phyloP scores from a whole-genome alignment of 1,140 invertebrate genomes.

The Maniola jurtina region DNA sequence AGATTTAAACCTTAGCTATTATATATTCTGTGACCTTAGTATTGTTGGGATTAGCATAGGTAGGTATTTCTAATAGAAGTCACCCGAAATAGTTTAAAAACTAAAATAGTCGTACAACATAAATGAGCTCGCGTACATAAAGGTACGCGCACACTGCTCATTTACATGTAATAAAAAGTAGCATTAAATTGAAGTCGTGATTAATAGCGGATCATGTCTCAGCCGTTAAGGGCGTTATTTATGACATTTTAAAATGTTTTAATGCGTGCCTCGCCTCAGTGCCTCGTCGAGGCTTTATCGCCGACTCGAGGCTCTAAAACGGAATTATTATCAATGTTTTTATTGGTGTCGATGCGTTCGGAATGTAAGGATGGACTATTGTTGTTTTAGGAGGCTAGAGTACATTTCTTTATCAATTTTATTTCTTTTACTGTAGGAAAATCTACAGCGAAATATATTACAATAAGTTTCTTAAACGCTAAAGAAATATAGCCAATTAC shows the following conservation, averaged over 20 bases:
- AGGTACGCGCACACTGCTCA: slow-evolving; percentile 39
- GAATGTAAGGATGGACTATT: slow-evolving; percentile 22
- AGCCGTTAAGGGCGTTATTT: slow-evolving; percentile 65
- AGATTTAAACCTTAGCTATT: too few species aligned
- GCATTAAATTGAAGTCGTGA: slow-evolving; percentile 49
- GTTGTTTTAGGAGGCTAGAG: neutral
- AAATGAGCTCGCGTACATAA: slow-evolving; percentile 16
- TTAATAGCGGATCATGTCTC: slow-evolving; percentile 58
- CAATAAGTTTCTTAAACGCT: too few species aligned
- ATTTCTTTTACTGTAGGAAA: too few species aligned
- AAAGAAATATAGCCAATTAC: too few species aligned
- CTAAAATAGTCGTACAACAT: too few species aligned
- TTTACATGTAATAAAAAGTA: slow-evolving; percentile 47
- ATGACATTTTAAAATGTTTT: slow-evolving; percentile 73
- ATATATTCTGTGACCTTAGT: too few species aligned
- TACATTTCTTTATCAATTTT: too few species aligned
- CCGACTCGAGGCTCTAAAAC: slow-evolving; percentile 24
- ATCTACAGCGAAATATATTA: too few species aligned
- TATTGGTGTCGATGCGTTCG: slow-evolving; percentile 29
- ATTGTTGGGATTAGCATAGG: too few species aligned
- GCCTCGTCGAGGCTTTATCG: slow-evolving; percentile 34
- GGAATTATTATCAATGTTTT: slow-evolving; percentile 40
- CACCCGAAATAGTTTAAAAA: too few species aligned
- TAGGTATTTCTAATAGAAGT: too few species aligned
- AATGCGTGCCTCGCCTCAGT: slow-evolving; percentile 38